These are phyloP conservation scores for Drosophila arizonae DNA, from an alignment of 1,140 invertebrate genomes.

Conservation along the genomic window DNA sequence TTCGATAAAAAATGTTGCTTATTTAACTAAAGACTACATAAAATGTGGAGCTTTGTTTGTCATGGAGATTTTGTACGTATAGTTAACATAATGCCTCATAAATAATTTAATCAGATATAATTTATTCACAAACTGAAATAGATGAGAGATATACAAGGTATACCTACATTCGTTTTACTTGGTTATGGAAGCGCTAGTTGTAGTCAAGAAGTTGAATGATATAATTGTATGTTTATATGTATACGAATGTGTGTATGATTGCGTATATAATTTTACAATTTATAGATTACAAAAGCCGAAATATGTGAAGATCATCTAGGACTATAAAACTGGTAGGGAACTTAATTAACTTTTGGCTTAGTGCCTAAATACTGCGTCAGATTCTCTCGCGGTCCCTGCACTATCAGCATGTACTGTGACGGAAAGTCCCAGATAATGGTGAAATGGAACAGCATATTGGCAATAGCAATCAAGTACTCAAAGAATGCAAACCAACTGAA, in stretches of 20 bases:
- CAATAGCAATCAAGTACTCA: conserved; percentile 94
- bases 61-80: conserved; percentile 18
- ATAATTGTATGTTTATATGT: conserved; percentile 60
- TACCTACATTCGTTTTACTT: conserved; percentile 23
- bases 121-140: conserved; percentile 8
- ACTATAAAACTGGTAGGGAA: neutral
- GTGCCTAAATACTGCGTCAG: conserved; percentile 55
- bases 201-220: conserved; percentile 51
- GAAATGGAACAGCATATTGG: conserved; percentile 96
- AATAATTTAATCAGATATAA: conserved; percentile 13
- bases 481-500: conserved; percentile 97
- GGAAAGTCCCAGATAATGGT: conserved; percentile 94
- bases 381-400: conserved; percentile 83
- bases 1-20: neutral
- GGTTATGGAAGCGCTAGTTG: conserved; percentile 68
- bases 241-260: neutral
- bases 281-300: conserved; percentile 10
- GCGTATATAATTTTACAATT: conserved; percentile 1
- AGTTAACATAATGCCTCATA: conserved; percentile 31
- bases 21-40: neutral
- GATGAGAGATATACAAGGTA: conserved; percentile 1
- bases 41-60: neutral
- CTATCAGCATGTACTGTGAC: conserved; percentile 90
- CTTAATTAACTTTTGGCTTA: conserved; percentile 62
- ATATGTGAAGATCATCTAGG: conserved; percentile 6